Base-by-base conservation (phyloP, 2,888 invertebrate genomes). In the Leptopilina syphax region DNA sequence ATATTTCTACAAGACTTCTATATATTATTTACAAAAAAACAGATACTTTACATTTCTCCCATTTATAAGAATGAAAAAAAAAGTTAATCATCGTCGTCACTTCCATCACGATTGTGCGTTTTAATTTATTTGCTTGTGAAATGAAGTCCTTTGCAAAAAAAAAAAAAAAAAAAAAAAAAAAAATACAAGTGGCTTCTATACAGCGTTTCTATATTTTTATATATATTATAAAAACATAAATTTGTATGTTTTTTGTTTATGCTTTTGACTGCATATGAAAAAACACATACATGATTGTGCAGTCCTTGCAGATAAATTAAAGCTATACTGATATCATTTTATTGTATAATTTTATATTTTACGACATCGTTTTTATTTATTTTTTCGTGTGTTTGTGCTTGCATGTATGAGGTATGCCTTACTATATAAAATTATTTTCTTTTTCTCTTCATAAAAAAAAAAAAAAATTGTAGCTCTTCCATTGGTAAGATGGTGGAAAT, bases 331-430 rank as follows among this genome's bases (percentile, higher is more conserved):
- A 80, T 50, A 12, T 12, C 83, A 85, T 86, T 82, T 78, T 84
- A 60, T 60, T 60, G 60, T 88, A 86, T 88, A 86, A 9, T 47
- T 10, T 50, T 83, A 80, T 88, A 86, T 82, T 85, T 87, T 85
- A 86, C 85, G 84, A 88, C 85, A 83, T 85, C 65, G 34, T 76
- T 65, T 50, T 86, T 84, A 85, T 85, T 76, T 85, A 44, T 85
- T 89, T 88, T 79, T 87, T 83, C 86, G 90, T 89, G 89, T 90
- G 91, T 90, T 90, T 90, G 90, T 90, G 90, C 90, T 91, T 91
- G 91, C 91, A 91, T 91, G 91, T 89, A 88, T 91, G 91, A 91
- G 88, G 87, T 90, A 89, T 88, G 88, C 88, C 85, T 83, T 90
- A 68, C 27, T 79, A 79, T 79, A 82, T 79, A 76, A 79, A 83